Percentiles rank a stretch among this genome's conserved stretches.
phyloP scores from a whole-genome alignment of 92 coral and sea anemone genomes.

The Phenganax stokvisi region DNA sequence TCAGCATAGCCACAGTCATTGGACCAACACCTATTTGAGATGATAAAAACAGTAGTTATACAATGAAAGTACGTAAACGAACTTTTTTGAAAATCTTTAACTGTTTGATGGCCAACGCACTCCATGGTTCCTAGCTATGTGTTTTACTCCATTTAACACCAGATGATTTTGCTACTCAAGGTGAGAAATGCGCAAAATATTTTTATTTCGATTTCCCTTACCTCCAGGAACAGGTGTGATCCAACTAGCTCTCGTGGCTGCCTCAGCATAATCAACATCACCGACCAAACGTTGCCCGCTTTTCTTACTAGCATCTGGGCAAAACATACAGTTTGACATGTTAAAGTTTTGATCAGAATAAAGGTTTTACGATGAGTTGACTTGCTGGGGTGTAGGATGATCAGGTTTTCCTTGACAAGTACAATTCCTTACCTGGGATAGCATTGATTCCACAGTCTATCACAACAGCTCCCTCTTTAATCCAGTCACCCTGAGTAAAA shows the following conservation, averaged over 20 bases:
- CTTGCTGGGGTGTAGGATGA: background rate
- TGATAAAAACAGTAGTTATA: too few relatives aligned
- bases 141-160: too few relatives aligned
- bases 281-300: conserved; percentile 95
- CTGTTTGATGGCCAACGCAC: too few relatives aligned
- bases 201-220: conserved; percentile 17
- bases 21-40: conserved; percentile 85
- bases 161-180: too few relatives aligned
- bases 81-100: too few relatives aligned
- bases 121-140: too few relatives aligned
- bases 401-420: background rate
- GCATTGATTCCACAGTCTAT: conserved; percentile 98
- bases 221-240: conserved; percentile 99
- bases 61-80: too few relatives aligned
- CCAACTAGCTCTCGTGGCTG: conserved; percentile 83
- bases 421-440: conserved; percentile 62
- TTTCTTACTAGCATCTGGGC: conserved; percentile 77
- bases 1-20: conserved; percentile 98
- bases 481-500: conserved; percentile 73
- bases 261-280: conserved; percentile 87
- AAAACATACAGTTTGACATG: background rate
- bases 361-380: background rate
- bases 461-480: conserved; percentile 92
- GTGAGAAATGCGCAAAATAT: background rate
- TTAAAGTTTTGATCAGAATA: too few relatives aligned